Percentiles rank a stretch among this genome's conserved stretches.
These are phyloP conservation scores for Fukomys damarensis DNA, from an alignment of 2,113 vertebrate genomes.

Conservation along the genomic window DNA sequence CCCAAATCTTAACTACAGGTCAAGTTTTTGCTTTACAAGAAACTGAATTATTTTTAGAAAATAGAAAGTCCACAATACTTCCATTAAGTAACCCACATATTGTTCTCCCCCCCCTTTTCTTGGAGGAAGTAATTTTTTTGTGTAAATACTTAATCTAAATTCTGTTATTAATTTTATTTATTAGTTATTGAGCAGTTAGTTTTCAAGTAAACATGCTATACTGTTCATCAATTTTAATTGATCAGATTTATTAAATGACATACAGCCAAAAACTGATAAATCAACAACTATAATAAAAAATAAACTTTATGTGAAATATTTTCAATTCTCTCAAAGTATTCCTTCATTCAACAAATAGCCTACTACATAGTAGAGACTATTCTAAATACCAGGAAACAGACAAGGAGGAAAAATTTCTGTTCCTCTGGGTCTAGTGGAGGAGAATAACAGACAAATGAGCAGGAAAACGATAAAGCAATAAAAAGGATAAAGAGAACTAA, in stretches of 20 bases:
- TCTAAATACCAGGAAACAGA: not conserved
- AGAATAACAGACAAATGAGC: not conserved
- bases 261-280: not conserved
- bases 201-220: not conserved
- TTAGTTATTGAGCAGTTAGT: not conserved
- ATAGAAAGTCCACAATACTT: not conserved
- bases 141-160: not conserved
- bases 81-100: conserved; percentile 6
- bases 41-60: not conserved
- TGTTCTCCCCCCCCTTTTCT: not conserved
- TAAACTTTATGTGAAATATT: conserved; percentile 1
- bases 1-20: not conserved
- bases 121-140: not conserved
- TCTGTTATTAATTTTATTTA: not conserved
- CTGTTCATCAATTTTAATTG: not conserved
- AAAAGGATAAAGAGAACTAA: not conserved
- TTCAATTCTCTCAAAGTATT: not conserved
- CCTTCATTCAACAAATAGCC: not conserved
- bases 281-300: not conserved
- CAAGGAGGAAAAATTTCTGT: not conserved
- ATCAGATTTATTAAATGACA: not conserved
- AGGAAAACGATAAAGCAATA: not conserved
- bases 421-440: not conserved
- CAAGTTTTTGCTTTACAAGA: not conserved
- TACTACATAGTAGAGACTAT: not conserved